These are phyloP conservation scores for Aphrophora alni DNA, from an alignment of 2,888 invertebrate species.

Conservation along the genomic window DNA sequence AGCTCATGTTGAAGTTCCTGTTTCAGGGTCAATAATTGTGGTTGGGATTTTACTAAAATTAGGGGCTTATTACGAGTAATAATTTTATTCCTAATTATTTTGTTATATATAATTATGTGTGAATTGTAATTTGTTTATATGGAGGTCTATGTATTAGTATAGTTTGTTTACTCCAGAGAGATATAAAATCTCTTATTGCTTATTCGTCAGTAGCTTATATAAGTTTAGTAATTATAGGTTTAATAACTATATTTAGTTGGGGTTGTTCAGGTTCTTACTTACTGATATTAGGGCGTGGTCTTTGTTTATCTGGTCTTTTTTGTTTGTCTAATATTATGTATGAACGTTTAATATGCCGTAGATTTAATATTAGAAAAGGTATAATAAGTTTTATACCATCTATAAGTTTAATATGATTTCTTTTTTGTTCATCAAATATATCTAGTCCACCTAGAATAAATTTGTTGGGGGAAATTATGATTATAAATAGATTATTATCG, in stretches of 20 bases:
- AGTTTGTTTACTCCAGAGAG: slow-evolving; percentile 71
- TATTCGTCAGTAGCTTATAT: slow-evolving; percentile 78
- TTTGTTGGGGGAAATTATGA: slow-evolving; percentile 70
- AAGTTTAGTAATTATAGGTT: slow-evolving; percentile 65
- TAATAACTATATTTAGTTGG: slow-evolving; percentile 55
- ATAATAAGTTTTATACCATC: too few species aligned
- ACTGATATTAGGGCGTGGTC: not conserved
- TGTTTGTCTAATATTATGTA: not conserved
- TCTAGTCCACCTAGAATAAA: slow-evolving; percentile 71
- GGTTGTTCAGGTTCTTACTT: not conserved
- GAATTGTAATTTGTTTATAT: slow-evolving; percentile 56
- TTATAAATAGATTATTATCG: slow-evolving; percentile 66
- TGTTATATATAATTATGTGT: slow-evolving; percentile 62
- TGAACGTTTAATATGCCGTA: not conserved
- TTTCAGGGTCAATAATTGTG: slow-evolving; percentile 76
- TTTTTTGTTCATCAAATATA: slow-evolving; percentile 68
- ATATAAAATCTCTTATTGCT: slow-evolving; percentile 69
- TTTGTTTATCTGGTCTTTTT: not conserved
- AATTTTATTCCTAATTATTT: slow-evolving; percentile 60
- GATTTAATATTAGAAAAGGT: too few species aligned
- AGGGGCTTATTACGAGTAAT: slow-evolving; percentile 70
- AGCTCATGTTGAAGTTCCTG: slow-evolving; percentile 78
- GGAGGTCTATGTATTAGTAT: slow-evolving; percentile 63
- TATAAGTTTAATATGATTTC: slow-evolving; percentile 66
- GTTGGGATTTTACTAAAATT: slow-evolving; percentile 75